Conservation (phyloP, 2,888 invertebrate genomes). For the Melinaea menophilus region DNA sequence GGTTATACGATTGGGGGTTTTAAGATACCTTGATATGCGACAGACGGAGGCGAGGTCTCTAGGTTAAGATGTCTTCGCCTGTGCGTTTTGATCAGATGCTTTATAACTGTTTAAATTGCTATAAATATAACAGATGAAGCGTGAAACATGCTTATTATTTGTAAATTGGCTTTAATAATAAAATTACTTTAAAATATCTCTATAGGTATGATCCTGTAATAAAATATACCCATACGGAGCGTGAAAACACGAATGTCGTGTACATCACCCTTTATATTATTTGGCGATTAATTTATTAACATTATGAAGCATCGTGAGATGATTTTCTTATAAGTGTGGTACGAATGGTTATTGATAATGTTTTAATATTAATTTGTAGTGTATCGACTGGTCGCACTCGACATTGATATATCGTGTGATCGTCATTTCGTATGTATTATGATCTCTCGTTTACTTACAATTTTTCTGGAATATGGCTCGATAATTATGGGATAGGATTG, state of each 20-base stretch:
- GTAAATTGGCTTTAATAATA: background rate
- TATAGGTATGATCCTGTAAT: too few species aligned
- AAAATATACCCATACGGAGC: too few species aligned
- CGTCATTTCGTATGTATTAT: slow-evolving; percentile 56
- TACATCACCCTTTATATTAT: background rate
- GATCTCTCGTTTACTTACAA: slow-evolving; percentile 74
- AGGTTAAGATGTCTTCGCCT: slow-evolving; percentile 58
- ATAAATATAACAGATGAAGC: background rate
- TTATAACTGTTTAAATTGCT: slow-evolving; percentile 40
- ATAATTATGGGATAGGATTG: slow-evolving; percentile 41
- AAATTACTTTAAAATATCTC: background rate
- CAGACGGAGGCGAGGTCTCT: slow-evolving; percentile 49
- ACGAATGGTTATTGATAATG: slow-evolving; percentile 54
- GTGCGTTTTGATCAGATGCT: slow-evolving; percentile 60
- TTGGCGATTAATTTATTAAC: slow-evolving; percentile 26
- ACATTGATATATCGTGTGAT: slow-evolving; percentile 63
- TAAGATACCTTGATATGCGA: slow-evolving; percentile 51
- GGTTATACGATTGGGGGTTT: slow-evolving; percentile 28
- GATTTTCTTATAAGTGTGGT: slow-evolving; percentile 53
- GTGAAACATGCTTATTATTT: background rate
- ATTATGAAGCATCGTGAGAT: slow-evolving; percentile 45
- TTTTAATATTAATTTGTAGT: slow-evolving; percentile 52
- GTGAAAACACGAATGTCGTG: too few species aligned
- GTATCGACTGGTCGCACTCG: slow-evolving; percentile 49
- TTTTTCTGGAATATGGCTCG: slow-evolving; percentile 68